A percentile compares a stretch with the other conserved stretches of the same genome.
phyloP scores from a whole-genome alignment of 2,888 invertebrate genomes.

The Galerucella pusilla region DNA sequence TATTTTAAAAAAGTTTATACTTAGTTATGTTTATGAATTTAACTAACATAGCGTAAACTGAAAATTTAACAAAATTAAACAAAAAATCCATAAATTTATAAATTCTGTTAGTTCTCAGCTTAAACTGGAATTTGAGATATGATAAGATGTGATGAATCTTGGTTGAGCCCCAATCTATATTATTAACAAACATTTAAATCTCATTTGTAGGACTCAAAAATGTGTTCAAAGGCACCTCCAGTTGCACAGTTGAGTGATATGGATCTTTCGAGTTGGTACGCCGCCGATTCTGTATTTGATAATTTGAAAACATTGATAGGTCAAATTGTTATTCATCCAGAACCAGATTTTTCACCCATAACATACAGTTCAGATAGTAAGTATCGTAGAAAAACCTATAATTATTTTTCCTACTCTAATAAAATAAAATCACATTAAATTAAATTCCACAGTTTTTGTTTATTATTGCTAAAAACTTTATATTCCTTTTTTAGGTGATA shows the following conservation, averaged over 20 bases:
- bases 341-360: conserved; percentile 68
- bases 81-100: too few species aligned
- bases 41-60: too few species aligned
- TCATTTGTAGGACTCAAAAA: conserved; percentile 60
- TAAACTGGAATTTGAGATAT: too few species aligned
- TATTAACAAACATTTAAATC: not conserved
- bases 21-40: too few species aligned
- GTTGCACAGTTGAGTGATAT: conserved; percentile 66
- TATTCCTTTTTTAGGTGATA: conserved; percentile 68
- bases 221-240: conserved; percentile 63
- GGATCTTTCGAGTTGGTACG: conserved; percentile 75
- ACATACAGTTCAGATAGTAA: conserved; percentile 75
- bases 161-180: too few species aligned
- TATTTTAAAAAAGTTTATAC: too few species aligned
- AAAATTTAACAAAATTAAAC: too few species aligned
- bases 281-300: conserved; percentile 78
- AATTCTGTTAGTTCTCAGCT: too few species aligned
- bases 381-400: conserved; percentile 48
- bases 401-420: conserved; percentile 1
- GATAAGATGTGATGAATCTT: too few species aligned
- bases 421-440: not conserved
- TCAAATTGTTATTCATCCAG: conserved; percentile 71
- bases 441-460: not conserved
- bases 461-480: not conserved
- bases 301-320: conserved; percentile 79